Evolutionary conservation across 2,888 invertebrate genomes (phyloP).

Genomic region (Himalopsyche anomala): DNA sequence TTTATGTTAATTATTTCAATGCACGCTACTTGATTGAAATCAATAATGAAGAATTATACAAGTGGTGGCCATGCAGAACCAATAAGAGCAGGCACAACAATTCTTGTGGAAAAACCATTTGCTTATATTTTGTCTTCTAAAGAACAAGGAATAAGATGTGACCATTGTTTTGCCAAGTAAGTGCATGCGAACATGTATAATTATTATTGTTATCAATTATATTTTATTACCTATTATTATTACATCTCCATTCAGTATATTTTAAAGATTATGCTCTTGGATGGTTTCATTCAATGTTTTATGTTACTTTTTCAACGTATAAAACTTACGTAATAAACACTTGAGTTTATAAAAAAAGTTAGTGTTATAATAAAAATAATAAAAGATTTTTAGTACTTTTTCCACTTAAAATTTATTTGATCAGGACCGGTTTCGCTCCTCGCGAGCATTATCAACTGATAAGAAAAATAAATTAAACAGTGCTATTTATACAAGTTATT

Average conservation of each 20-base stretch:
- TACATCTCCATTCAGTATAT: not conserved
- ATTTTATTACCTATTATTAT: not conserved
- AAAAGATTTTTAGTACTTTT: too few species aligned
- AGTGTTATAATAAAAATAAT: too few species aligned
- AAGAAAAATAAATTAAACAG: too few species aligned
- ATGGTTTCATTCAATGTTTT: slow-evolving; percentile 54
- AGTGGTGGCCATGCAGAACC: slow-evolving; percentile 59
- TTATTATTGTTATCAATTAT: not conserved
- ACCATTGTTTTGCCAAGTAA: slow-evolving; percentile 86
- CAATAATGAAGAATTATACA: not conserved
- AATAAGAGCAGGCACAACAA: slow-evolving; percentile 81
- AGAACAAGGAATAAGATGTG: slow-evolving; percentile 83
- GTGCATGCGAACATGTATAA: slow-evolving; percentile 66
- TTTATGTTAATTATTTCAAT: slow-evolving; percentile 18
- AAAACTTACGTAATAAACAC: too few species aligned
- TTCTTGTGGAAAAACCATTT: slow-evolving; percentile 86
- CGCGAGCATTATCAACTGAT: too few species aligned
- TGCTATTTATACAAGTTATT: too few species aligned
- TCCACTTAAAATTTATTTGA: too few species aligned
- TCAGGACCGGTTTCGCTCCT: too few species aligned
- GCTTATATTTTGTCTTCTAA: slow-evolving; percentile 84
- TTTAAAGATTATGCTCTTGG: too few species aligned
- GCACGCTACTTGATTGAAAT: not conserved
- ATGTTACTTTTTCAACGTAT: too few species aligned
- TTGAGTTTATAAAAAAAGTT: too few species aligned